Conservation (phyloP, 2,113 vertebrate genomes). For the Meriones unguiculatus region DNA sequence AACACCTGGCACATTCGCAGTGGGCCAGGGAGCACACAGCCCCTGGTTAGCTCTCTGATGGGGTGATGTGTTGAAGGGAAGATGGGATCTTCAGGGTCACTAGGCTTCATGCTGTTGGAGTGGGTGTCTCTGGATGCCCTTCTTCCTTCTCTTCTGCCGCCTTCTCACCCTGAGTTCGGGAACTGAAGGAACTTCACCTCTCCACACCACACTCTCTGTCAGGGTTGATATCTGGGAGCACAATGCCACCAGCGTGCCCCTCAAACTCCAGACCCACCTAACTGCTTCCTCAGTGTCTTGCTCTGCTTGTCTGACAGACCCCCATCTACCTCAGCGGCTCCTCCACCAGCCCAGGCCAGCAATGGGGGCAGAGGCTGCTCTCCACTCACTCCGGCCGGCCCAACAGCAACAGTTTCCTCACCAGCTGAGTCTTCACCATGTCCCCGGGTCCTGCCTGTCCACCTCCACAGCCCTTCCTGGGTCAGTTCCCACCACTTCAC, state of each 20-base stretch:
- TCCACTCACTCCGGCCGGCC: not conserved
- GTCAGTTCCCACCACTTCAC: not conserved
- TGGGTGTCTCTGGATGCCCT: not conserved
- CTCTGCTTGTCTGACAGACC: not conserved
- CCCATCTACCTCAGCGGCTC: not conserved
- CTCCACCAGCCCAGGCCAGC: not conserved
- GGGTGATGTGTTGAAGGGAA: not conserved
- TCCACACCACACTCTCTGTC: not conserved
- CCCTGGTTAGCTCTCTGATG: not conserved
- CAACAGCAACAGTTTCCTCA: not conserved
- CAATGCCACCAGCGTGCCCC: not conserved
- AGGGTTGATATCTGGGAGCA: not conserved
- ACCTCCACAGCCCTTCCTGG: not conserved
- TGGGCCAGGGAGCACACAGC: not conserved
- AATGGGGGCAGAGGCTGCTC: not conserved
- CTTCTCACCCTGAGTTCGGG: not conserved
- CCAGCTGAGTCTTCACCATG: too few relatives aligned
- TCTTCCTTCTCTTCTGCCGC: not conserved
- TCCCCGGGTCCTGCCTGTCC: not conserved
- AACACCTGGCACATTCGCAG: not conserved
- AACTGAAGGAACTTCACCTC: not conserved
- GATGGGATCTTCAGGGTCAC: not conserved
- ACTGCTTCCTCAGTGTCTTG: conserved; percentile 31
- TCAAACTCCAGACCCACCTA: not conserved
- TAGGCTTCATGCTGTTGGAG: not conserved